Base-by-base conservation (phyloP, 2,113 vertebrate genomes). In the Sterna hirundo region DNA sequence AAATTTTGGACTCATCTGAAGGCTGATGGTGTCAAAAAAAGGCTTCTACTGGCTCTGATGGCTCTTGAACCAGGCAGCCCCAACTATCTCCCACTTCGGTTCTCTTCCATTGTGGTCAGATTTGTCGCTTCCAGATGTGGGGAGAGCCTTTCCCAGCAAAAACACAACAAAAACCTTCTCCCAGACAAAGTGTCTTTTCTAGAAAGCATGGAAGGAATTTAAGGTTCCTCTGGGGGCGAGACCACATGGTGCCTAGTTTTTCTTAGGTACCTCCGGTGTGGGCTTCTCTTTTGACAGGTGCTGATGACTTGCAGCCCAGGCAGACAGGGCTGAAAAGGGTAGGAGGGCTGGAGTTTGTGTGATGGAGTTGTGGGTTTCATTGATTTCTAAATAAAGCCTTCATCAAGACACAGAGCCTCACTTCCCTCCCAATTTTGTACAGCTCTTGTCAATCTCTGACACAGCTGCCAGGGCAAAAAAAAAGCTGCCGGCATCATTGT, bases 351-450 rank as follows among this genome's bases (percentile, higher is more conserved):
- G 75, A 88, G 51, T 47, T 90, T 65, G 54, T 80, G 25, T 70
- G 82, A 76, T 74, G 58, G 82, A 91, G 34, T 36, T 65, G 66
- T 88, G 75, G 70, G 36, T 92, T 94, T 94, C 76, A 92, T 70
- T 83, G 86, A 92, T 94, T 97, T 92, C 76, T 88, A 88, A 88
- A 95, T 68, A 94, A 78, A 96, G 69, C 57, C 83, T 91, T 91
- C 90, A 89, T 62, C 61, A 55, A 83, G 94, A 92, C 76, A 74
- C 29, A 74, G 42, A 92, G 13, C n/a, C 68, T 66, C 46, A 81
- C 68, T 94, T 95, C 60, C 55, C 30, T 86, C 86, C 68, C 54
- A 65, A 1, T 94, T 96, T 90, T 94, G 88, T 86, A 91, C 92
- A 78, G 76, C 51, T 78, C 76, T 89, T 96, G 93, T 95, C 95